Evolutionary conservation across 2,888 invertebrate species (phyloP), one percentile per base, ranked within the genome.

Genomic region (Sussaba pulchella): DNA sequence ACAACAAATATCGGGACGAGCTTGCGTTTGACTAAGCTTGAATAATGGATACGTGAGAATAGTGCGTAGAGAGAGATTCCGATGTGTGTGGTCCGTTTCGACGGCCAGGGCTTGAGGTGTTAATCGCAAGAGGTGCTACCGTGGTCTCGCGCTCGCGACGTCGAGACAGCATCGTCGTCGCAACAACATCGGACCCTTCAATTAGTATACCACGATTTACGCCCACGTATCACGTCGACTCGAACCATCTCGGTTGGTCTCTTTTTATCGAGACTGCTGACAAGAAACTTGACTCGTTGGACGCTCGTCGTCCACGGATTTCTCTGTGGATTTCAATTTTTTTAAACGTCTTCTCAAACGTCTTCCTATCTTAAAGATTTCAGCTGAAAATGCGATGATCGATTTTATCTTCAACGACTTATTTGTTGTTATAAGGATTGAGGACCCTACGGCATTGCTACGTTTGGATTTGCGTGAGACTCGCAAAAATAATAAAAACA

Each of bases 101-200:
- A 72, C 63, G 41, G 43, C 41, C 54, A 41, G 14, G 67, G 64
- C 77, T 82, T 67, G 39, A 84, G 81, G 84, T 84, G 84, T 82
- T 84, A 84, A 84, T 84, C 82, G 82, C 70, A 77, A 73, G 73
- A 63, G 63, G 59, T 64, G 83, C 84, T 84, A 81, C 85, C 88
- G 90, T 87, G 89, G 89, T 88, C 86, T 87, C 83, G 64, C 84
- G 71, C 88, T 90, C 90, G 59, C 41, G 31, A 64, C 88, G 50
- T 64, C 77, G 45, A 73, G 69, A 54, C 76, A 17, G 41, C 54
- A n/a, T 43, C 43, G 2, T 43, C 12, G 39, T 39, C n/a, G 31
- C 21, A 86, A 86, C 87, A 85, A 82, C 86, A 85, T 87, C 87
- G 87, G 89, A 87, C 89, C 89, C 90, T 90, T 91, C 92, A 92